Percentiles rank a stretch among this genome's conserved stretches.
Evolutionary conservation across 2,888 invertebrate species (phyloP).

Genomic region (Rhogogaster chlorosoma): DNA sequence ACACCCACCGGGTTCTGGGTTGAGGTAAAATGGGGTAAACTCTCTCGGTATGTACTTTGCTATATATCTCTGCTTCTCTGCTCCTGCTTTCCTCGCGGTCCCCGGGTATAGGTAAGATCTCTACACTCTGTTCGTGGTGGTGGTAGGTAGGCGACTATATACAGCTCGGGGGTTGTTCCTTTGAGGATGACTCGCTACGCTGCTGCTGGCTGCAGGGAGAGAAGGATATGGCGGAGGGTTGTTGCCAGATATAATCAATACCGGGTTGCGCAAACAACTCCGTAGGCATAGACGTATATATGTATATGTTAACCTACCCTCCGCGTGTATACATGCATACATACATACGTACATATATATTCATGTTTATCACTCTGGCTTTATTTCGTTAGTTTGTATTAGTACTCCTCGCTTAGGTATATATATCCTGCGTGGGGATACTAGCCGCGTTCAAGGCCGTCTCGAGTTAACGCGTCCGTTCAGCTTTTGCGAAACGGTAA

Average conservation of each 20-base stretch:
- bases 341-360: neutral
- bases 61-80: neutral
- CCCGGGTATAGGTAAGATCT: neutral
- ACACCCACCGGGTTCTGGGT: conserved; percentile 1
- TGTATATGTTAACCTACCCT: neutral
- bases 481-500: conserved; percentile 6
- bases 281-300: neutral
- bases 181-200: conserved; percentile 39
- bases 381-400: neutral
- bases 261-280: conserved; percentile 51
- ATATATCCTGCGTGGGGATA: conserved; percentile 36
- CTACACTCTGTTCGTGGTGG: neutral
- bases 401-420: neutral
- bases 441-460: conserved; percentile 39
- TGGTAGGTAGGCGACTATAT: neutral
- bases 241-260: conserved; percentile 53
- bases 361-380: neutral
- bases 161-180: conserved; percentile 18
- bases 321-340: neutral
- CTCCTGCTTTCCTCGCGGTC: neutral
- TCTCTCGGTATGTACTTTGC: conserved; percentile 32
- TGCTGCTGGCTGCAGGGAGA: neutral
- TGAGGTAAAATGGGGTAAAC: conserved; percentile 20
- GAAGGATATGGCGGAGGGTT: conserved; percentile 46
- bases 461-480: conserved; percentile 8